Conservation (phyloP, 2,888 invertebrate species). For the Euplagia quadripunctaria region DNA sequence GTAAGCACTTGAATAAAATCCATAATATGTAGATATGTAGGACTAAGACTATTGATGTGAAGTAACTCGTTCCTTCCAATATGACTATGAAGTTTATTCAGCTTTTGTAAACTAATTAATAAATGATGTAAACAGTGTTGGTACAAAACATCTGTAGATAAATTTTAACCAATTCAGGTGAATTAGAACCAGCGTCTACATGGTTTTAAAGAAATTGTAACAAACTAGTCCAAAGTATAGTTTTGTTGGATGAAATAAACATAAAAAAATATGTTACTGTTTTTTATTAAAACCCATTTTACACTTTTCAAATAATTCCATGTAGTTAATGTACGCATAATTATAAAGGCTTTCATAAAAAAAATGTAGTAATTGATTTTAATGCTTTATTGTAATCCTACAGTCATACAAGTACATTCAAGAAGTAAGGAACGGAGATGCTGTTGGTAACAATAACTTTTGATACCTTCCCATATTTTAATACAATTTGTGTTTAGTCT, state of each 20-base stretch:
- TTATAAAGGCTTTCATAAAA: too few relatives aligned
- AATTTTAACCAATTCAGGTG: conserved; percentile 1
- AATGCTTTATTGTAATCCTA: too few relatives aligned
- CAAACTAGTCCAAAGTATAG: conserved; percentile 13
- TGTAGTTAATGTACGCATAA: too few relatives aligned
- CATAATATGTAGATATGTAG: background rate
- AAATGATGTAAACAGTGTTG: conserved; percentile 3
- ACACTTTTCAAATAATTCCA: too few relatives aligned
- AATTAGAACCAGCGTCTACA: background rate
- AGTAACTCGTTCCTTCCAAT: conserved; percentile 6
- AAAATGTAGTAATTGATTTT: too few relatives aligned
- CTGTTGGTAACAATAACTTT: too few relatives aligned
- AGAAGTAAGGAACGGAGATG: too few relatives aligned
- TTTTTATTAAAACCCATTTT: background rate
- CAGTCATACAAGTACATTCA: too few relatives aligned
- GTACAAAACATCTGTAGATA: conserved; percentile 40
- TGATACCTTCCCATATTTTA: too few relatives aligned
- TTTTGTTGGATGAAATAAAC: conserved; percentile 42
- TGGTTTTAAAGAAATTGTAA: conserved; percentile 1
- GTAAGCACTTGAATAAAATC: background rate
- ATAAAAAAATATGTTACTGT: background rate
- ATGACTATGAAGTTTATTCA: background rate
- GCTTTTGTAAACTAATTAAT: background rate
- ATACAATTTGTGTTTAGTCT: too few relatives aligned
- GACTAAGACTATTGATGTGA: background rate